Evolutionary conservation across 2,888 invertebrate genomes (phyloP).

Genomic region (Athalia circularis): DNA sequence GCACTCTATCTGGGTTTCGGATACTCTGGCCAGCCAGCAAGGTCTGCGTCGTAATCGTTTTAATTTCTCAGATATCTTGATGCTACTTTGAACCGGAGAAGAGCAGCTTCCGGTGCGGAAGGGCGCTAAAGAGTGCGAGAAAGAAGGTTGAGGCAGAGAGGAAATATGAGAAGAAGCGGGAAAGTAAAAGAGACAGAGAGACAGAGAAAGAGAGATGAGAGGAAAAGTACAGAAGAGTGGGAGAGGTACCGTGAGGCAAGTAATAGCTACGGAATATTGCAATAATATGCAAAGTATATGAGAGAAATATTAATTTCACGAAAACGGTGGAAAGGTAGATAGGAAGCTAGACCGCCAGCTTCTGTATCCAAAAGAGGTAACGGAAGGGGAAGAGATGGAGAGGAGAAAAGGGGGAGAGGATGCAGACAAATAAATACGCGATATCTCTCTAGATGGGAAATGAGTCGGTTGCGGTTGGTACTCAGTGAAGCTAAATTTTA

Average conservation of each 20-base stretch:
- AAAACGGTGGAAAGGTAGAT: conserved; percentile 70
- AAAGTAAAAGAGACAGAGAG: conserved; percentile 22
- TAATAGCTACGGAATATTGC: conserved; percentile 72
- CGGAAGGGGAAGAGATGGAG: conserved; percentile 53
- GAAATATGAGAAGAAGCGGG: not conserved
- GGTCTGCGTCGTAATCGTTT: conserved; percentile 27
- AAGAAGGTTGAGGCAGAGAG: not conserved
- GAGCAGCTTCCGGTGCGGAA: conserved; percentile 16
- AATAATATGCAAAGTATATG: conserved; percentile 74
- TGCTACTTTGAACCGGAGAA: conserved; percentile 37
- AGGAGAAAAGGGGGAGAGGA: conserved; percentile 51
- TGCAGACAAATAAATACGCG: conserved; percentile 73
- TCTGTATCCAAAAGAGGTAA: conserved; percentile 65
- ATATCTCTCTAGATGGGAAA: conserved; percentile 72
- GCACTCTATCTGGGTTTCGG: conserved; percentile 11
- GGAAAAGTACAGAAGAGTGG: conserved; percentile 35
- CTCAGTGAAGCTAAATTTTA: conserved; percentile 69
- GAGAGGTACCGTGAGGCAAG: conserved; percentile 64
- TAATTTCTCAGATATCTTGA: conserved; percentile 32
- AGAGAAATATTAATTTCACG: conserved; percentile 74
- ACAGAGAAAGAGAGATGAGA: conserved; percentile 23
- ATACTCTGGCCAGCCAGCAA: not conserved
- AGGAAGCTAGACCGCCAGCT: conserved; percentile 57
- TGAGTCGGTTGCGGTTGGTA: conserved; percentile 63
- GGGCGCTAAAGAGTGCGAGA: conserved; percentile 55